Evolutionary conservation across 2,797 vertebrate genomes (phyloP).

Genomic region (Fistularia tabacaria): DNA sequence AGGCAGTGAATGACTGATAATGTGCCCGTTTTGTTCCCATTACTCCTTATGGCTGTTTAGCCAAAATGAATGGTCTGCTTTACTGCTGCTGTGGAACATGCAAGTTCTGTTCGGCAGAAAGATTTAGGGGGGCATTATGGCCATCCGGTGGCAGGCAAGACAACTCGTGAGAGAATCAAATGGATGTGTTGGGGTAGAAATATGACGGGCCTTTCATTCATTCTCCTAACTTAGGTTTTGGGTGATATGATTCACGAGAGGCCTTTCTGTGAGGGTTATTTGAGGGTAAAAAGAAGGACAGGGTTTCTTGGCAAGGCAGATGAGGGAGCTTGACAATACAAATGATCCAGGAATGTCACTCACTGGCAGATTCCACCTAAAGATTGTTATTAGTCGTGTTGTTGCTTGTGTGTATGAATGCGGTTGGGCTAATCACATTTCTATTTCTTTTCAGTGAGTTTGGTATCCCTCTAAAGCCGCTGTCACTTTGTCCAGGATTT

Average conservation of each 20-base stretch:
- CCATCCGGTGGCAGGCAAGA: conserved; percentile 39
- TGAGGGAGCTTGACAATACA: conserved; percentile 55
- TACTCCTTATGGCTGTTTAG: conserved; percentile 50
- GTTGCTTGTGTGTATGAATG: too few relatives aligned
- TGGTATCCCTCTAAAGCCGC: conserved; percentile 29
- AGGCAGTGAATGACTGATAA: conserved; percentile 58
- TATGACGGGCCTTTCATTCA: conserved; percentile 49
- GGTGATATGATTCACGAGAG: conserved; percentile 50
- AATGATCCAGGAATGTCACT: conserved; percentile 41
- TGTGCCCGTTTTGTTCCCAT: conserved; percentile 49
- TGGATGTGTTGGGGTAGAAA: conserved; percentile 52
- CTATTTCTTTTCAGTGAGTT: conserved; percentile 29
- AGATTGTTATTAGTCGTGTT: too few relatives aligned
- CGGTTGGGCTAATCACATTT: too few relatives aligned
- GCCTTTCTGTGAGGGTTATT: conserved; percentile 41
- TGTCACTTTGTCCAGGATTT: conserved; percentile 47
- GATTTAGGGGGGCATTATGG: conserved; percentile 60
- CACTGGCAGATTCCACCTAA: background rate
- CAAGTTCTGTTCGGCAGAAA: conserved; percentile 50
- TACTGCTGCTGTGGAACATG: conserved; percentile 47
- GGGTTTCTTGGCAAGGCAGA: conserved; percentile 48
- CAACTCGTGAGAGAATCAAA: conserved; percentile 57
- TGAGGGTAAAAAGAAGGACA: conserved; percentile 37
- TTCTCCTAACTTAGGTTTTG: conserved; percentile 35
- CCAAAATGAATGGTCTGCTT: conserved; percentile 64